Base-by-base conservation (phyloP, 2,113 vertebrate species). In the Eupsittula cactorum region DNA sequence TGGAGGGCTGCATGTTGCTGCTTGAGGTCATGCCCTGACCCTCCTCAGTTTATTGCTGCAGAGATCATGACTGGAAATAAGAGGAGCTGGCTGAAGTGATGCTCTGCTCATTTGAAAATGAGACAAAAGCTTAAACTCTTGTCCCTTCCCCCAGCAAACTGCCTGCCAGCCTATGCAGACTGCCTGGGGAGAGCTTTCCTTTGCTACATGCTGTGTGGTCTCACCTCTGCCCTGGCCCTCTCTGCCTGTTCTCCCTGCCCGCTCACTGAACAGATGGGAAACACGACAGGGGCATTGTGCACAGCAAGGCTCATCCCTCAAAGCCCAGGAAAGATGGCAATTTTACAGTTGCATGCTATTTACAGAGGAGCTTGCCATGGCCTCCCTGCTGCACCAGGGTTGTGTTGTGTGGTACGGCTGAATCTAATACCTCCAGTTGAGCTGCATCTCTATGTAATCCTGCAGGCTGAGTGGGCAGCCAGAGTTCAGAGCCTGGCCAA, bases 271-370 rank as follows among this genome's bases (percentile, higher is more conserved):
- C 2, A 55, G 52, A 50, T 9, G 42, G 65, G 37, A 88, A 64
- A 47, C 1, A 1, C 12, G 13, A 18, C 47, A 44, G 28, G 9
- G 19, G 9, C 0, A 0, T 17, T 5, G 1, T 37, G 46, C 53
- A 49, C 8, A 15, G 81, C 35, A 57, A 71, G 15, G 29, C 16
- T 91, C 1, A 0, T 65, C 37, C 67, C 65, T 52, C 60, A 17
- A 49, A 63, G 33, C 33, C 17, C 7, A 0, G 33, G 31, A 21
- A 64, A 68, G 35, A 16, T 25, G 29, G 28, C 14, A 33, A 4
- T 37, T 37, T 25, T 35, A 15, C 44, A 44, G 6, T 16, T 62
- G 20, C 50, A n/a, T 1, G 2, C 37, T 7, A 17, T 68, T 74
- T 25, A 15, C 5, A 9, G 86, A 55, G 60, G 14, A 86, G 44